Conservation (phyloP, 1,140 invertebrate species). For the Mylabris phalerata region DNA sequence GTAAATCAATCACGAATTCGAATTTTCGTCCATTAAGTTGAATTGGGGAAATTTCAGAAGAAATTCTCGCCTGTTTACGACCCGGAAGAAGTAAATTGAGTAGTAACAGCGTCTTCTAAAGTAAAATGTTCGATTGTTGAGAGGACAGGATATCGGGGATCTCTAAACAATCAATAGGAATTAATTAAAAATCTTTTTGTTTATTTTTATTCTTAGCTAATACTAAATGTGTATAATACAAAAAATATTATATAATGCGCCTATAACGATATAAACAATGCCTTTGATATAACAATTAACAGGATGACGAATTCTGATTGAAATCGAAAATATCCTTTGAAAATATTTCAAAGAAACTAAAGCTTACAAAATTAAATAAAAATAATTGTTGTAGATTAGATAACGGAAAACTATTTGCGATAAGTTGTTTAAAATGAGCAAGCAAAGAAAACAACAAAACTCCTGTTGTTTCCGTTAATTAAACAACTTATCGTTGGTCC, state of each 20-base stretch:
- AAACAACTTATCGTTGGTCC: slow-evolving; percentile 6
- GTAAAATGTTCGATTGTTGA: too few relatives aligned
- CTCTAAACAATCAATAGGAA: too few relatives aligned
- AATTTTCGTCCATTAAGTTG: too few relatives aligned
- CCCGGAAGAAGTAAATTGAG: too few relatives aligned
- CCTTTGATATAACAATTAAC: slow-evolving; percentile 18
- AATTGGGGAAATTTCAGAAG: too few relatives aligned
- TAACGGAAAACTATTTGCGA: slow-evolving; percentile 6
- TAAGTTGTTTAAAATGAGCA: slow-evolving; percentile 8
- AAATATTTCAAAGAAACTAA: slow-evolving; percentile 1
- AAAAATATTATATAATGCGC: slow-evolving; percentile 37
- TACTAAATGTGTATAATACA: slow-evolving; percentile 33
- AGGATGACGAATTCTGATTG: slow-evolving; percentile 2
- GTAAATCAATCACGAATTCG: too few relatives aligned
- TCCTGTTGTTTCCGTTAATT: not conserved
- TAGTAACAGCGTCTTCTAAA: too few relatives aligned
- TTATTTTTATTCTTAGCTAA: not conserved
- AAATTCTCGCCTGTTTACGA: too few relatives aligned
- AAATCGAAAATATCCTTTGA: slow-evolving; percentile 2
- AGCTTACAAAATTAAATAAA: slow-evolving; percentile 2
- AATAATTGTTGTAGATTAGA: slow-evolving; percentile 5
- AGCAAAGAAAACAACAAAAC: not conserved
- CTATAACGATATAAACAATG: slow-evolving; percentile 35
- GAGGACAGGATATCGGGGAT: too few relatives aligned
- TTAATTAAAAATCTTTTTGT: too few relatives aligned